These are phyloP conservation scores for Apis laboriosa DNA, from an alignment of 1,140 invertebrate genomes.

Conservation along the genomic window DNA sequence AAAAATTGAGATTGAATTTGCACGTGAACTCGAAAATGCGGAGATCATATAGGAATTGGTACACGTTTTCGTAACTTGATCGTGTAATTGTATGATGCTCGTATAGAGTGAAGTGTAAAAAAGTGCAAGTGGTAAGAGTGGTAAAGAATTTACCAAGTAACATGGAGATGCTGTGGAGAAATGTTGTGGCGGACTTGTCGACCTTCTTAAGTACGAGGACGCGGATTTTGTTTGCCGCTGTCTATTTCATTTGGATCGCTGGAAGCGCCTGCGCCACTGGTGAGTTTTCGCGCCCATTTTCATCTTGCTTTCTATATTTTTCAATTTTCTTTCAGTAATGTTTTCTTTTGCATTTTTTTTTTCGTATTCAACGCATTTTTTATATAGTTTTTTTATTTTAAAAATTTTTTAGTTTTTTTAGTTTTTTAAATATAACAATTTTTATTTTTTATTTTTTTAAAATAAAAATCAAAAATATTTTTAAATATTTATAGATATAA, in stretches of 20 bases:
- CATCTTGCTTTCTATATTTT: not conserved
- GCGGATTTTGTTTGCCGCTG: conserved; percentile 57
- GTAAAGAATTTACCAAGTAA: conserved; percentile 28
- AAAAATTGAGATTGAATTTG: conserved; percentile 17
- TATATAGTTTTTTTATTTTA: too few relatives aligned
- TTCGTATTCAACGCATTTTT: not conserved
- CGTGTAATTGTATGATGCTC: conserved; percentile 3
- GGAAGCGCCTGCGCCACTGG: conserved; percentile 58
- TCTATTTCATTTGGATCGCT: conserved; percentile 56
- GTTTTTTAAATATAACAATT: too few relatives aligned
- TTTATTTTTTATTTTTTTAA: too few relatives aligned
- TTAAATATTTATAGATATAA: too few relatives aligned
- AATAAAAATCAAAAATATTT: too few relatives aligned
- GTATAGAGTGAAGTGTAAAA: conserved; percentile 11
- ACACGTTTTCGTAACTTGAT: conserved; percentile 5
- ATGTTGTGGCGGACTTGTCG: conserved; percentile 49
- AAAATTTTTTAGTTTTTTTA: too few relatives aligned
- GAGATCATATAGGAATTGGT: conserved; percentile 36
- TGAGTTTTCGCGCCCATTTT: conserved; percentile 55
- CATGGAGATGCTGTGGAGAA: conserved; percentile 44
- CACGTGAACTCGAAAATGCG: conserved; percentile 43
- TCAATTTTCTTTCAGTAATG: not conserved
- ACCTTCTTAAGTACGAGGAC: conserved; percentile 56
- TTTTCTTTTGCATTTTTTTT: too few relatives aligned
- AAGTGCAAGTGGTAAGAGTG: conserved; percentile 25